Percentiles rank a stretch among this genome's conserved stretches.
These are phyloP conservation scores for Bucorvus abyssinicus DNA, from an alignment of 2,797 vertebrate species.

Conservation along the genomic window DNA sequence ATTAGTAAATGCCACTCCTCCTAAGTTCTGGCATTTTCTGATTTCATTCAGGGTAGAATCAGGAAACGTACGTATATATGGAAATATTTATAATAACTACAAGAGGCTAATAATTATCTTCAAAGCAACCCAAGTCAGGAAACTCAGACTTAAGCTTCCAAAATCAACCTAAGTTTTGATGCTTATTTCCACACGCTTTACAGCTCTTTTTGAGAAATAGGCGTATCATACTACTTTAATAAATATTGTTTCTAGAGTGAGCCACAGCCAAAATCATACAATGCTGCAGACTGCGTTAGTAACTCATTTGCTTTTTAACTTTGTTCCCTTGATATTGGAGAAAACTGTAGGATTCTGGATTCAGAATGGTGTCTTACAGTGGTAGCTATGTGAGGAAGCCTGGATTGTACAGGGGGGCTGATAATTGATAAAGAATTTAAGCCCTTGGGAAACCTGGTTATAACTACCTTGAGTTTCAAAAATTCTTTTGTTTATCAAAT, in stretches of 20 bases:
- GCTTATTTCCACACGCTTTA: not conserved
- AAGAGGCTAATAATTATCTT: not conserved
- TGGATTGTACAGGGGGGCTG: not conserved
- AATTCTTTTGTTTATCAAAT: not conserved
- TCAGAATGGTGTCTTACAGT: not conserved
- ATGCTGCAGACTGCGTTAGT: not conserved
- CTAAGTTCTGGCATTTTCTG: not conserved
- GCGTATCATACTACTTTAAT: not conserved
- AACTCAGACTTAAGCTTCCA: not conserved
- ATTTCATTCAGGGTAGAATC: not conserved
- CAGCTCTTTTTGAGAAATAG: not conserved
- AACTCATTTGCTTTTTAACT: not conserved
- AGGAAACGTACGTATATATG: not conserved
- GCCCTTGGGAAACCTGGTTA: not conserved
- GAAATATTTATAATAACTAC: not conserved
- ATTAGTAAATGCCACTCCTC: not conserved
- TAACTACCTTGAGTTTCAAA: not conserved
- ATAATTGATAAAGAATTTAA: not conserved
- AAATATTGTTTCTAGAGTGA: not conserved
- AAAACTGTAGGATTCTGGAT: not conserved
- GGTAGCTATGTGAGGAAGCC: not conserved
- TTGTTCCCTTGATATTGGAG: not conserved
- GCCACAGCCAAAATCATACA: not conserved
- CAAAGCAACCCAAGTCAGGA: not conserved
- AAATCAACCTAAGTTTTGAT: not conserved